phyloP scores from a whole-genome alignment of 2,888 invertebrate species.

The Meandrusa payeni region DNA sequence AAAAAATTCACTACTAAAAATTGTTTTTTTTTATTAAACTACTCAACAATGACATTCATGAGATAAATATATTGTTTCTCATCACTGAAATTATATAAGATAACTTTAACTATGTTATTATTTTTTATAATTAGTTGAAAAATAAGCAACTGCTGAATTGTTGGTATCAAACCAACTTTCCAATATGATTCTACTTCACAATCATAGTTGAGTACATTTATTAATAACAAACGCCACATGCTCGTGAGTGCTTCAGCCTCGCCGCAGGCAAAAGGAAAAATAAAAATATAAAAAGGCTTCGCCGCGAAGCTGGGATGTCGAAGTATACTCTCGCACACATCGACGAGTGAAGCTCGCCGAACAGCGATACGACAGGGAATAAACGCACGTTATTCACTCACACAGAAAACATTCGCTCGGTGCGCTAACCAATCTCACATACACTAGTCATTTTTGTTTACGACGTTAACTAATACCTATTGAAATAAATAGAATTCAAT shows the following conservation, averaged over 20 bases:
- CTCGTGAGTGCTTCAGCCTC: constrained; percentile 50
- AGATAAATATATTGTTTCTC: too few species aligned
- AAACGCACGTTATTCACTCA: constrained; percentile 58
- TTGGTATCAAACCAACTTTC: constrained; percentile 22
- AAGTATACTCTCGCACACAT: constrained; percentile 58
- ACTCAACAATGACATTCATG: too few species aligned
- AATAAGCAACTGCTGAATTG: background rate
- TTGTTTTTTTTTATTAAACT: too few species aligned
- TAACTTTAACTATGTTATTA: too few species aligned
- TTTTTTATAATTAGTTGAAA: too few species aligned
- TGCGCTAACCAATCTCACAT: constrained; percentile 28
- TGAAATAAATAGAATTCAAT: constrained; percentile 1
- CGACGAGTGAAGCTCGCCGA: constrained; percentile 49
- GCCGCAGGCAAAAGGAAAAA: constrained; percentile 69
- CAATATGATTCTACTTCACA: constrained; percentile 15
- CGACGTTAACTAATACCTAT: background rate
- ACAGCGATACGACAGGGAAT: constrained; percentile 52
- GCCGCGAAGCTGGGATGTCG: constrained; percentile 54
- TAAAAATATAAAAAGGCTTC: constrained; percentile 72
- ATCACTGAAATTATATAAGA: too few species aligned
- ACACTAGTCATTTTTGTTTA: constrained; percentile 21
- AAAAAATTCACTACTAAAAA: too few species aligned
- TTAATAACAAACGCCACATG: constrained; percentile 34
- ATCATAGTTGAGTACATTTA: constrained; percentile 9
- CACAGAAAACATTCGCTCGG: constrained; percentile 32